Evolutionary conservation across 1,140 invertebrate species (phyloP), one percentile per base, ranked within the genome.

Genomic region (Eueides isabella): DNA sequence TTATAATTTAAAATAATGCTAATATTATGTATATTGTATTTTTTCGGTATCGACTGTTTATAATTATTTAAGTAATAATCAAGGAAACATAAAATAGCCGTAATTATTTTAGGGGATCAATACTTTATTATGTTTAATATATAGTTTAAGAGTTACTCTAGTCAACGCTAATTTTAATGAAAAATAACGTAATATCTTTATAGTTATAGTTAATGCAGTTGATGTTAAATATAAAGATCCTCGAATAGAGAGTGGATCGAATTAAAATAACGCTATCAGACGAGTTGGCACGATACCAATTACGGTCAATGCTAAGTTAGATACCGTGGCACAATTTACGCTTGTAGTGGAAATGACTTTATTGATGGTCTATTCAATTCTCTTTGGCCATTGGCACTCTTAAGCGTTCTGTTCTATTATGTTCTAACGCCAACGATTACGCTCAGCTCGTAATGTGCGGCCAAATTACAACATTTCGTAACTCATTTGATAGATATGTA

Each of bases 221-320:
- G 19, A 26, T 4, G 48, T 55, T 7, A 19, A 23, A 55, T 23
- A 26, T 11, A 19, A 23, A 5, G 9, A 23, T 23, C 7, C 19
- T 55, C 23, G 19, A 62, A 41, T 28, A 73, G 33, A 28, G n/a
- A 68, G 55, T 31, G 65, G 29, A 85, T 85, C 80, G 77, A 83
- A 83, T 88, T 86, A 85, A 86, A 86, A 84, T 84, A 86, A 84
- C 80, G 82, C 80, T 88, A 83, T 81, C 81, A 77, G 67, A 73
- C 75, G 77, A 85, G 78, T 85, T 91, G 90, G 88, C 90, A 84
- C 82, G 75, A 78, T 81, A 92, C 89, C 88, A 92, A 86, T 87
- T 85, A 86, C 73, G 82, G 80, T 77, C 82, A 79, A 80, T 84
- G 75, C 66, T 79, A 74, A 80, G 72, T 80, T 84, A 84, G 76